phyloP scores from a whole-genome alignment of 2,888 invertebrate genomes.

The Schizotus pectinicornis region DNA sequence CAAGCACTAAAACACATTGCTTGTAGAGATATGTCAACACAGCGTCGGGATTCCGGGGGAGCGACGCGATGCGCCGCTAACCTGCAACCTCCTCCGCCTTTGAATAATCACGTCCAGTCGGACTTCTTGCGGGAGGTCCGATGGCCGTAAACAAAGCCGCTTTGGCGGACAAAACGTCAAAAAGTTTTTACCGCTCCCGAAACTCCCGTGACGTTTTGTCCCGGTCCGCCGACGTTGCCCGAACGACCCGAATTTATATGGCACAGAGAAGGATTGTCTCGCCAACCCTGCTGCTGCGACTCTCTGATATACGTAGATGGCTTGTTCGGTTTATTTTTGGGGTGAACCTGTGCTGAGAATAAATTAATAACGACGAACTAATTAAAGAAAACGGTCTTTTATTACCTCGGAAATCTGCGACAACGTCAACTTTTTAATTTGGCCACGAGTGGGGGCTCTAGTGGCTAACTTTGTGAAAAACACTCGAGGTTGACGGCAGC shows the following conservation, averaged over 20 bases:
- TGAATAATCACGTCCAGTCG: background rate
- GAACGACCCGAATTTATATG: conserved; percentile 6
- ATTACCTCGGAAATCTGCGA: no score
- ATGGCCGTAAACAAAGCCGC: conserved; percentile 1
- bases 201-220: conserved; percentile 5
- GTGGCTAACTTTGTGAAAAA: conserved; percentile 27
- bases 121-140: conserved; percentile 1
- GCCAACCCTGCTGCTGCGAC: no score
- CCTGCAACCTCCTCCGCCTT: background rate
- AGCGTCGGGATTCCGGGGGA: conserved; percentile 20
- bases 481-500: conserved; percentile 27
- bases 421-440: no score
- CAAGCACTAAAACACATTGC: conserved; percentile 40
- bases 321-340: no score
- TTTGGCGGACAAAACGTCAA: conserved; percentile 6
- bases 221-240: conserved; percentile 4
- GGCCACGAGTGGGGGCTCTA: conserved; percentile 1
- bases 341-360: no score
- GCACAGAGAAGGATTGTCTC: no score
- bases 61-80: background rate
- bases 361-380: no score
- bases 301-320: no score
- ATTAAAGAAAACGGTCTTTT: no score
- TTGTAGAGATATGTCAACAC: conserved; percentile 39
- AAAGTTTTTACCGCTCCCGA: conserved; percentile 3